Conservation (phyloP, 2,888 invertebrate genomes). For the Nomada fucata region DNA sequence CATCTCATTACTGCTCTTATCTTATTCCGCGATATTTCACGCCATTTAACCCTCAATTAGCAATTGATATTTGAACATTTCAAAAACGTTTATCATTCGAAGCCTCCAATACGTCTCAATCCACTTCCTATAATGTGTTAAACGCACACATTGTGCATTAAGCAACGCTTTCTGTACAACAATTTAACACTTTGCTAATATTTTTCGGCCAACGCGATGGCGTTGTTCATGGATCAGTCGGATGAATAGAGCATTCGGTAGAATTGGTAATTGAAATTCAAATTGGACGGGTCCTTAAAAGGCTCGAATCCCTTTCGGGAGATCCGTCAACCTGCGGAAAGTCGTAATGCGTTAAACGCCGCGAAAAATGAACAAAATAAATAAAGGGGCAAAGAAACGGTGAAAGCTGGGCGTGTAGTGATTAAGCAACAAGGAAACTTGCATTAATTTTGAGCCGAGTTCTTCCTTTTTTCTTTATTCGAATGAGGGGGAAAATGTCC, state of each 20-base stretch:
- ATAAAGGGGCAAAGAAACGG: conserved; percentile 18
- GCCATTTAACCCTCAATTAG: conserved; percentile 10
- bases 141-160: too few relatives aligned
- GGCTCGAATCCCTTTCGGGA: not conserved
- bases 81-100: too few relatives aligned
- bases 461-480: not conserved
- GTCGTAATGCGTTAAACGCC: not conserved
- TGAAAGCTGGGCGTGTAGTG: conserved; percentile 7
- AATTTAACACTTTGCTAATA: too few relatives aligned
- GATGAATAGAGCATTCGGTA: too few relatives aligned
- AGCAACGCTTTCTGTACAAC: not conserved
- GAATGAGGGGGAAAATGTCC: not conserved
- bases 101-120: too few relatives aligned
- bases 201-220: too few relatives aligned
- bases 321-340: not conserved
- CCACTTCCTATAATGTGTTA: too few relatives aligned
- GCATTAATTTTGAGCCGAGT: not conserved
- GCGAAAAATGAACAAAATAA: not conserved
- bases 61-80: too few relatives aligned
- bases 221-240: too few relatives aligned
- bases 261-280: too few relatives aligned
- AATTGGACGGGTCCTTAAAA: not conserved
- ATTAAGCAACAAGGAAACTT: conserved; percentile 26
- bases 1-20: not conserved
- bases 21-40: conserved; percentile 10